These are phyloP conservation scores for Coenobita brevimanus DNA, from an alignment of 1,140 invertebrate species.

Conservation along the genomic window DNA sequence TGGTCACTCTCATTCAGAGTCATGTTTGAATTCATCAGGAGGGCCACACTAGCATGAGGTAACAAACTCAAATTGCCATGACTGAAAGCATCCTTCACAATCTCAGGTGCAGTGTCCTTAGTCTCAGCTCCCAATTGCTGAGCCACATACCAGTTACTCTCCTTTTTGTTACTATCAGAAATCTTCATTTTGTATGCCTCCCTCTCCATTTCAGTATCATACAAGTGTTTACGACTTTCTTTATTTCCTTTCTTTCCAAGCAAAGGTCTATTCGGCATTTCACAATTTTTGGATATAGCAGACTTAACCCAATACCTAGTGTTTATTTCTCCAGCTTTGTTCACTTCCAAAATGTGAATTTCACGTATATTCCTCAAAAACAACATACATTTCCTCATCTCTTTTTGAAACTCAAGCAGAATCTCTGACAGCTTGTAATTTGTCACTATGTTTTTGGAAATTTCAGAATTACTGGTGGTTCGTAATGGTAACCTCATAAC, in stretches of 20 bases:
- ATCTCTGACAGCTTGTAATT: neutral
- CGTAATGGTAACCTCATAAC: slow-evolving; percentile 38
- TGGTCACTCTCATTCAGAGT: neutral
- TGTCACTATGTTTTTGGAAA: neutral
- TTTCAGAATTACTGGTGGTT: neutral
- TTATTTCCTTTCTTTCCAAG: too few relatives aligned
- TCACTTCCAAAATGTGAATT: neutral
- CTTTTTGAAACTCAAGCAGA: slow-evolving; percentile 14
- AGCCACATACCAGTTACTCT: slow-evolving; percentile 9
- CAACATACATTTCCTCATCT: slow-evolving; percentile 28
- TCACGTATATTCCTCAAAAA: slow-evolving; percentile 37
- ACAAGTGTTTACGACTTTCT: neutral
- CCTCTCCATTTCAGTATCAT: slow-evolving; percentile 21
- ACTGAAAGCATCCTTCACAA: slow-evolving; percentile 26
- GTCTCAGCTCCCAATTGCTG: slow-evolving; percentile 34
- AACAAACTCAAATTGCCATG: slow-evolving; percentile 3
- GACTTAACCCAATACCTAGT: slow-evolving; percentile 3
- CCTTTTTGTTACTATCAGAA: neutral
- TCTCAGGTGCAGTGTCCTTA: slow-evolving; percentile 1
- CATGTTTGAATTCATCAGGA: neutral
- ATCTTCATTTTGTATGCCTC: neutral
- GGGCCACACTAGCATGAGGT: slow-evolving; percentile 37
- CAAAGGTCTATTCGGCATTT: too few relatives aligned
- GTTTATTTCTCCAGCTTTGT: neutral
- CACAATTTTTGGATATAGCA: too few relatives aligned